phyloP scores from a whole-genome alignment of 2,113 vertebrate species.

The Callionymus lyra region DNA sequence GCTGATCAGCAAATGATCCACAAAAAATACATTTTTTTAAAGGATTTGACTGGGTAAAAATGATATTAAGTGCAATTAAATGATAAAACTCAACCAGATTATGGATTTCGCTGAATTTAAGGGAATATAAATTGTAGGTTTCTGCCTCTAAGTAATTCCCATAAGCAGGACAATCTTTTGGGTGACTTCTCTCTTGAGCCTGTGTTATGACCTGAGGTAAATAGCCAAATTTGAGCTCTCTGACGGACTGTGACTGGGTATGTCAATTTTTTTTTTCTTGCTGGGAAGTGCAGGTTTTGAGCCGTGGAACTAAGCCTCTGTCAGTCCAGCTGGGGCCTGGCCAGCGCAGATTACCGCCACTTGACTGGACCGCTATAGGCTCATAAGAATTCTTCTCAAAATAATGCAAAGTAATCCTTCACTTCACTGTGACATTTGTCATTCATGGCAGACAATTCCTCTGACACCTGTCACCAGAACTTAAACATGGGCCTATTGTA shows the following conservation, averaged over 20 bases:
- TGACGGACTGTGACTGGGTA: conserved; percentile 59
- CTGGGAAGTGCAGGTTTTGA: conserved; percentile 27
- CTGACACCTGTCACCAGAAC: conserved; percentile 39
- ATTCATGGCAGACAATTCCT: conserved; percentile 42
- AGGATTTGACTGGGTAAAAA: too few relatives aligned
- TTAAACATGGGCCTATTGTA: conserved; percentile 8
- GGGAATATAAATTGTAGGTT: too few relatives aligned
- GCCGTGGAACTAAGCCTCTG: conserved; percentile 53
- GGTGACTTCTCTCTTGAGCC: conserved; percentile 27
- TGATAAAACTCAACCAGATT: neutral
- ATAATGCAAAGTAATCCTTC: conserved; percentile 54
- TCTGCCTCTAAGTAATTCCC: conserved; percentile 44
- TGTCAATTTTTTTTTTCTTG: conserved; percentile 50
- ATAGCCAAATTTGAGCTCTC: conserved; percentile 60
- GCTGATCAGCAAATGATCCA: too few relatives aligned
- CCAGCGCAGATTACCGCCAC: conserved; percentile 48
- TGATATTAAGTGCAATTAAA: neutral
- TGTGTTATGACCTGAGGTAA: conserved; percentile 55
- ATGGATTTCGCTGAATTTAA: conserved; percentile 4
- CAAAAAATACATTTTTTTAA: too few relatives aligned
- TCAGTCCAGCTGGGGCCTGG: conserved; percentile 56
- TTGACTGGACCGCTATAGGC: conserved; percentile 28
- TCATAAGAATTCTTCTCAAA: conserved; percentile 45
- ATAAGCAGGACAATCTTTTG: conserved; percentile 45
- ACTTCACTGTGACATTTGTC: conserved; percentile 42